phyloP scores from a whole-genome alignment of 1,140 invertebrate species.

The Drosophila guanche region DNA sequence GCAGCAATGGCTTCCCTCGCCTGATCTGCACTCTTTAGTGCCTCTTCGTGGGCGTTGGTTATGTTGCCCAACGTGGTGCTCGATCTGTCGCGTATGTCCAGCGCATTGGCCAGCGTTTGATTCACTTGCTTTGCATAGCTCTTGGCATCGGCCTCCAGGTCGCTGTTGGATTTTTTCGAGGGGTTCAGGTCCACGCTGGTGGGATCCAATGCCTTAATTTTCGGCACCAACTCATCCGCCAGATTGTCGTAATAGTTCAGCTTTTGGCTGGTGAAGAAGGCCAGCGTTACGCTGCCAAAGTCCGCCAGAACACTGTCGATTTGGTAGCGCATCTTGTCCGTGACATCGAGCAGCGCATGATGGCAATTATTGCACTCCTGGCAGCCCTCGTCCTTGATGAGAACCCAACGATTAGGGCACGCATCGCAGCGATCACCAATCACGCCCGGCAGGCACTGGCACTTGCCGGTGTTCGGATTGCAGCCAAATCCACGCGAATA shows the following conservation, averaged over 20 bases:
- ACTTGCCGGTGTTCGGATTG: slow-evolving; percentile 94
- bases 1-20: slow-evolving; percentile 87
- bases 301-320: slow-evolving; percentile 88
- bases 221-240: slow-evolving; percentile 86
- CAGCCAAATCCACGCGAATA: slow-evolving; percentile 95
- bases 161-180: slow-evolving; percentile 85
- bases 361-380: slow-evolving; percentile 94
- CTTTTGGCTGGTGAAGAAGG: slow-evolving; percentile 91
- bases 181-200: slow-evolving; percentile 87
- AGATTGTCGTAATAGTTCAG: slow-evolving; percentile 90
- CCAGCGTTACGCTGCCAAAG: slow-evolving; percentile 87
- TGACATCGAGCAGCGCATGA: slow-evolving; percentile 93
- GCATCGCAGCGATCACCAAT: slow-evolving; percentile 97
- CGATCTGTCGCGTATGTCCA: slow-evolving; percentile 84
- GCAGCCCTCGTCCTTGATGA: slow-evolving; percentile 88
- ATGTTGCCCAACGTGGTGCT: slow-evolving; percentile 85
- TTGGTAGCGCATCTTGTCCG: slow-evolving; percentile 88
- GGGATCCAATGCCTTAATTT: slow-evolving; percentile 88
- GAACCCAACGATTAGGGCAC: slow-evolving; percentile 93
- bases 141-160: slow-evolving; percentile 85
- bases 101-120: slow-evolving; percentile 84
- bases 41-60: slow-evolving; percentile 84
- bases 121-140: slow-evolving; percentile 86
- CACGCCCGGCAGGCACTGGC: slow-evolving; percentile 97
- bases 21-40: slow-evolving; percentile 84